Base-by-base conservation (phyloP, 2,888 invertebrate genomes). In the Dendrolimus houi region DNA sequence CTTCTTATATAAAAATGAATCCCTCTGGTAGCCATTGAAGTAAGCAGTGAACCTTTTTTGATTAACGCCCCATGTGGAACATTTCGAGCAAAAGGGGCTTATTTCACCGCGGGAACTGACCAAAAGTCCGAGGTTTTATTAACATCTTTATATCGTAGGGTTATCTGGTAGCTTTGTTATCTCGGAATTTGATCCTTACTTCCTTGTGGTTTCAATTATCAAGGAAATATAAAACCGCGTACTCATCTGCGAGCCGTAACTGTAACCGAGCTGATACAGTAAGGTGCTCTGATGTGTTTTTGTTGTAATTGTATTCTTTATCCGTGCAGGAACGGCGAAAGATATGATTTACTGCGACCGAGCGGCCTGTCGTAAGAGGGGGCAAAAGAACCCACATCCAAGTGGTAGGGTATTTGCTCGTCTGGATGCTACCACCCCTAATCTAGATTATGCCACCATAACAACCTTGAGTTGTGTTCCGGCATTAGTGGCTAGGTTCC, bases 61-160 rank as follows among this genome's bases (percentile, higher is more conserved):
- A 71, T 72, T 71, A 72, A 71, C 70, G 68, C 64, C 63, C 60
- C 63, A 62, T 65, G 65, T 62, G 64, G 60, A 61, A 60, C 64
- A 62, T 64, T 64, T 62, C 59, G 62, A 66, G 65, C 29, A 29
- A 29, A 59, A 69, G 63, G 63, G 72, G 66, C 64, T 68, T 67
- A 65, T 64, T 67, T 65, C 67, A 67, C 67, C 47, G 47, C 47
- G 47, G 47, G 47, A 10, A 47, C 47, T 47, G 47, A 12, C 47
- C 47, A 47, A 6, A 47, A 9, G 47, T 47, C 47, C 47, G 47
- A 47, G 47, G 47, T 47, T 47, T 47, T 47, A 47, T 47, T 3
- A 47, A 47, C 47, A 8, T 47, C 47, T 47, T 47, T 47, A 47
- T 47, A 12, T 47, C 12, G 47, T 47, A 47, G 12, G 47, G 47